Percentiles rank a stretch among this genome's conserved stretches.
Conservation (phyloP, 92 coral and sea anemone species). For the Desmophyllum pertusum region DNA sequence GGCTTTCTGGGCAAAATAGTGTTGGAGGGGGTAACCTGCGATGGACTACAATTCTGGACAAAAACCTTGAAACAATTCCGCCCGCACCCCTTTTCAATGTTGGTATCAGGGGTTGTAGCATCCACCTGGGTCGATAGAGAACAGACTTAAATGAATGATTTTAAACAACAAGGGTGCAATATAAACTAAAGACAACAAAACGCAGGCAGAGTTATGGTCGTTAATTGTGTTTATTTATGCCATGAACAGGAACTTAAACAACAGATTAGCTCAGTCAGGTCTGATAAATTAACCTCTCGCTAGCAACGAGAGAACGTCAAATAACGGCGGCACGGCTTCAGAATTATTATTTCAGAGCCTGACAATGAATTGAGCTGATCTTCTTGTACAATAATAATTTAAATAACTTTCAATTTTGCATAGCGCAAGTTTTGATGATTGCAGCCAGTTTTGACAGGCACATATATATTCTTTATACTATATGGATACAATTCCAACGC, state of each 20-base stretch:
- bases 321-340: constrained; percentile 29
- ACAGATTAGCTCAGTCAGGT: constrained; percentile 21
- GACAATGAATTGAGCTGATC: constrained; percentile 4
- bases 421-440: constrained; percentile 22
- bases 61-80: too few species aligned
- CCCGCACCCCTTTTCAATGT: too few species aligned
- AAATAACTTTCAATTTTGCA: constrained; percentile 13
- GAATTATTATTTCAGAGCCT: constrained; percentile 20
- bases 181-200: too few species aligned
- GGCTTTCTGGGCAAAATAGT: too few species aligned
- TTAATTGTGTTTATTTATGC: constrained; percentile 31
- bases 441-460: constrained; percentile 34
- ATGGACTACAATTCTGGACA: too few species aligned
- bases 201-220: constrained; percentile 1
- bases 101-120: too few species aligned
- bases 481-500: constrained; percentile 26
- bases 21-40: too few species aligned
- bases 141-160: too few species aligned
- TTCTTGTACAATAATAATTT: constrained; percentile 24
- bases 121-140: too few species aligned
- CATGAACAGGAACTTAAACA: constrained; percentile 23
- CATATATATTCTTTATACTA: constrained; percentile 11
- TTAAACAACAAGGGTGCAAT: too few species aligned
- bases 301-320: constrained; percentile 16
- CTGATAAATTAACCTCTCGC: constrained; percentile 29